Evolutionary conservation across 2,113 vertebrate genomes (phyloP).

Genomic region (Tamias sibiricus): DNA sequence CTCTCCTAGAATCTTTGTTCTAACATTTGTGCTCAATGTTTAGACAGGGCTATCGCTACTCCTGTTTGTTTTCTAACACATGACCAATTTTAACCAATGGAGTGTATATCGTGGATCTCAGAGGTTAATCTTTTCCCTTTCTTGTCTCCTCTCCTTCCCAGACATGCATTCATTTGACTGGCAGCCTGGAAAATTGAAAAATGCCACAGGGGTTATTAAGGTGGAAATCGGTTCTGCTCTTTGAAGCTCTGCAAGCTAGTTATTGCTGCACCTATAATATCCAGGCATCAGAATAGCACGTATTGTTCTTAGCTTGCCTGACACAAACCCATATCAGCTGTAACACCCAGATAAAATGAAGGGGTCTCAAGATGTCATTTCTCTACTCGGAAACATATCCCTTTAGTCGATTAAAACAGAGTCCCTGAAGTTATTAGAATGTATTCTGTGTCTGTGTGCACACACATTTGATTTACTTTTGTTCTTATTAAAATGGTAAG

Average conservation of each 20-base stretch:
- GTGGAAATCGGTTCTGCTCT: constrained; percentile 76
- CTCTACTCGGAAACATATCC: constrained; percentile 70
- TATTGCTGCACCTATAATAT: constrained; percentile 74
- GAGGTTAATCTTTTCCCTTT: constrained; percentile 79
- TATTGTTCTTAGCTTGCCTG: constrained; percentile 71
- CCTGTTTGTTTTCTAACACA: constrained; percentile 67
- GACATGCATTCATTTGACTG: constrained; percentile 84
- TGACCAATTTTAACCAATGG: constrained; percentile 75
- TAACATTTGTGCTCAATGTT: constrained; percentile 15
- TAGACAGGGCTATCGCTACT: neutral
- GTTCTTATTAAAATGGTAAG: constrained; percentile 81
- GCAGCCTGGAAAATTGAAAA: constrained; percentile 85
- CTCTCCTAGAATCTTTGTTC: constrained; percentile 38
- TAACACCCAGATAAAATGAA: constrained; percentile 58
- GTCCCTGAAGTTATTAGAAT: constrained; percentile 69
- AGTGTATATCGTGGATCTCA: constrained; percentile 64
- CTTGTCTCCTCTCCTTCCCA: constrained; percentile 73
- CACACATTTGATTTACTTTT: constrained; percentile 77
- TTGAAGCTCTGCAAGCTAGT: constrained; percentile 75
- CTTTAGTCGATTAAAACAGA: constrained; percentile 68
- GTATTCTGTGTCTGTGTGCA: constrained; percentile 73
- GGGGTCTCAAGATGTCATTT: constrained; percentile 74
- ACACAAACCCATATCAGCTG: constrained; percentile 57
- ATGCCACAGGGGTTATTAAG: constrained; percentile 83
- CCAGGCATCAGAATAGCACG: constrained; percentile 62